These are phyloP conservation scores for Entomyzon cyanotis DNA, from an alignment of 2,113 vertebrate genomes.

Conservation along the genomic window DNA sequence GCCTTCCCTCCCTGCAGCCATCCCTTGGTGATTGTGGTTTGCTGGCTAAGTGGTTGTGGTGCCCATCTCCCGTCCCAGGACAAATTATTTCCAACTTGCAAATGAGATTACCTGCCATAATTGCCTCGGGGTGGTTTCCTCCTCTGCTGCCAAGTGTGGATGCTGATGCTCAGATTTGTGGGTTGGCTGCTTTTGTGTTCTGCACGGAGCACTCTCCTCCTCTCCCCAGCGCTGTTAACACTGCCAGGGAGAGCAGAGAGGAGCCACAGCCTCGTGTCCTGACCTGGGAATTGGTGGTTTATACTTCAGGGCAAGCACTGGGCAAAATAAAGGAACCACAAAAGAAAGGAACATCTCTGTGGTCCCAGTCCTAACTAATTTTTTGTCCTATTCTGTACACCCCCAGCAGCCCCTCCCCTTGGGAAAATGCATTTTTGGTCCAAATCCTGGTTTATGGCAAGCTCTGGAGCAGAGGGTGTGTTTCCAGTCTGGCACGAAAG, in stretches of 20 bases:
- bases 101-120: slow-evolving; percentile 16
- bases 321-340: background rate
- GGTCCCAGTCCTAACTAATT: background rate
- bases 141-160: background rate
- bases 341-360: background rate
- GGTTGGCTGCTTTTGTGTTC: background rate
- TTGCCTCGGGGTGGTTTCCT: background rate
- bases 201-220: rapidly evolving
- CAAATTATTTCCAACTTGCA: slow-evolving; percentile 17
- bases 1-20: background rate
- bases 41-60: background rate
- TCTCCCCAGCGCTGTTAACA: background rate
- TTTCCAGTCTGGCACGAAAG: background rate
- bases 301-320: background rate
- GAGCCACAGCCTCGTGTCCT: background rate
- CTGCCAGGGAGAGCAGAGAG: background rate
- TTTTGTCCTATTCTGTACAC: background rate
- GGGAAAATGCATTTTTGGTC: background rate
- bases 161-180: background rate
- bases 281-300: background rate
- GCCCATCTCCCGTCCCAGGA: background rate
- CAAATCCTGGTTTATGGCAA: background rate
- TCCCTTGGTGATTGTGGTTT: background rate
- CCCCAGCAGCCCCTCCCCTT: background rate
- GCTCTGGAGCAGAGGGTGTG: background rate